A percentile compares a stretch with the other conserved stretches of the same genome.
phyloP scores from a whole-genome alignment of 2,888 invertebrate genomes.

The Eristalis intricaria region DNA sequence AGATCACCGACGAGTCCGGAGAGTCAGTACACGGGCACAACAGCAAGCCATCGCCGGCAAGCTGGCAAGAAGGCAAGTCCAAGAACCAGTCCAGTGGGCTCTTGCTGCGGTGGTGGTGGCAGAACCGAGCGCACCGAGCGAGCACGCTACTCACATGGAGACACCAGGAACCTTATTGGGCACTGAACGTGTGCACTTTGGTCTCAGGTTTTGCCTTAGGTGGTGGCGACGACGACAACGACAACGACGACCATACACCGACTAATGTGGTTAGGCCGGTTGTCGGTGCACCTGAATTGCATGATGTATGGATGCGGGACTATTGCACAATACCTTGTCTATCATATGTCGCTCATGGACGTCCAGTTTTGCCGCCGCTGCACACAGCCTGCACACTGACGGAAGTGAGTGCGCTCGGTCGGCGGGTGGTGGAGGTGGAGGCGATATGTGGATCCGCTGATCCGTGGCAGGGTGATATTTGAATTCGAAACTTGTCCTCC shows the following conservation, averaged over 20 bases:
- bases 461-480: background rate
- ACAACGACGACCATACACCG: slow-evolving; percentile 18
- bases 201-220: slow-evolving; percentile 28
- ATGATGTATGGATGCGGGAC: slow-evolving; percentile 46
- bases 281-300: slow-evolving; percentile 52
- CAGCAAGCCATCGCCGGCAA: background rate
- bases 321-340: slow-evolving; percentile 56
- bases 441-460: background rate
- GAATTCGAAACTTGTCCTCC: background rate
- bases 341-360: slow-evolving; percentile 41
- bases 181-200: slow-evolving; percentile 13
- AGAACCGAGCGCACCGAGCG: slow-evolving; percentile 3
- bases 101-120: background rate
- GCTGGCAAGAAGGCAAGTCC: background rate
- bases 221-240: background rate
- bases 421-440: background rate
- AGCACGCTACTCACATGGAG: background rate
- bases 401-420: slow-evolving; percentile 10
- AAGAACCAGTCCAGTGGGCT: slow-evolving; percentile 23
- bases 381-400: background rate
- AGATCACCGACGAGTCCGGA: background rate
- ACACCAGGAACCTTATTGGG: slow-evolving; percentile 46
- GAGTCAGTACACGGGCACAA: background rate
- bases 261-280: slow-evolving; percentile 36
- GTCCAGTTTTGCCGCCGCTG: slow-evolving; percentile 2